phyloP scores from a whole-genome alignment of 2,797 vertebrate species.

The Rhyacichthys aspro region DNA sequence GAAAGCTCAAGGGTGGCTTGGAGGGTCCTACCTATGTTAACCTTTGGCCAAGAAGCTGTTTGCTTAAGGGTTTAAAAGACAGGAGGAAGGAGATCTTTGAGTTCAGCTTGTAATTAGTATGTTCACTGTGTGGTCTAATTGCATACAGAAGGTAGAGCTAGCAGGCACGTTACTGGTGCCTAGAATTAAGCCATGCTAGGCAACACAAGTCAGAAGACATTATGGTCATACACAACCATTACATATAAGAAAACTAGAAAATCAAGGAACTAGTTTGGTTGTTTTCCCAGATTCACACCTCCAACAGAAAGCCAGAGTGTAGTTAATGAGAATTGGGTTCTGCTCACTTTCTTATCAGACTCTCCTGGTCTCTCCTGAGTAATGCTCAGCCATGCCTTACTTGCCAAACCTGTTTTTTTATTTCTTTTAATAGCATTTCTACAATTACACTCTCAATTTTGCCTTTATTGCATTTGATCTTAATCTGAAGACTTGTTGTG shows the following conservation, averaged over 20 bases:
- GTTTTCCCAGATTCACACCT: conserved; percentile 6
- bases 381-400: conserved; percentile 9
- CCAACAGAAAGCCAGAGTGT: conserved; percentile 11
- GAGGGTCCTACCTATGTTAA: neutral
- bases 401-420: conserved; percentile 22
- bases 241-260: no score
- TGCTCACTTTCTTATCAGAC: conserved; percentile 31
- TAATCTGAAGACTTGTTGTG: conserved; percentile 33
- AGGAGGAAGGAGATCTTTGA: neutral
- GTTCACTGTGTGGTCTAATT: conserved; percentile 17
- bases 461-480: conserved; percentile 29
- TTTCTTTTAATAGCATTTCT: conserved; percentile 14
- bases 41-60: conserved; percentile 3
- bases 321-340: conserved; percentile 35
- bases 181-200: no score
- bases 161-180: conserved; percentile 7
- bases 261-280: neutral
- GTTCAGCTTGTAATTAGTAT: conserved; percentile 25
- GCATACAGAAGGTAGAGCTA: conserved; percentile 20
- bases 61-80: conserved; percentile 10
- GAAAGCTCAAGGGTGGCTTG: neutral
- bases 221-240: no score
- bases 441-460: conserved; percentile 19
- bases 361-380: conserved; percentile 22
- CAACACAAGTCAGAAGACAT: no score